Conservation (phyloP, 2,888 invertebrate genomes). For the Drosophila quinaria region DNA sequence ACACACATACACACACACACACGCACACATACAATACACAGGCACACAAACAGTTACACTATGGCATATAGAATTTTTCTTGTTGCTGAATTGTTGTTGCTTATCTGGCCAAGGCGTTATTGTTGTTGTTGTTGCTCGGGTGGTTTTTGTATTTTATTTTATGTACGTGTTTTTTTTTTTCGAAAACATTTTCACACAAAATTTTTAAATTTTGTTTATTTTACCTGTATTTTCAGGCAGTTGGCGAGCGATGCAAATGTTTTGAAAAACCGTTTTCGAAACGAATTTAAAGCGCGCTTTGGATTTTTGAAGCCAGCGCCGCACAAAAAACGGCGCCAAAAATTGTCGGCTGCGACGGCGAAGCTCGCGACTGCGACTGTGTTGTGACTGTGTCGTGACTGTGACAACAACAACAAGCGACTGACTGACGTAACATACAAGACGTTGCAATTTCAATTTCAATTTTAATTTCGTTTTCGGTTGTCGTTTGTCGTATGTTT, state of each 20-base stretch:
- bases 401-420: slow-evolving; percentile 47
- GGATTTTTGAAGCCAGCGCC: slow-evolving; percentile 30
- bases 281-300: slow-evolving; percentile 36
- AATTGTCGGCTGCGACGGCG: slow-evolving; percentile 38
- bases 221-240: slow-evolving; percentile 49
- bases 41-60: slow-evolving; percentile 63
- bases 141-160: slow-evolving; percentile 48
- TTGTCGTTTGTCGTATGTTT: slow-evolving; percentile 82
- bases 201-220: slow-evolving; percentile 47
- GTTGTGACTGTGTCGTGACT: slow-evolving; percentile 13
- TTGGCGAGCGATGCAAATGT: neutral
- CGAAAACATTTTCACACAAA: slow-evolving; percentile 41
- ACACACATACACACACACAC: slow-evolving; percentile 30
- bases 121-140: slow-evolving; percentile 35
- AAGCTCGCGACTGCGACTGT: slow-evolving; percentile 15
- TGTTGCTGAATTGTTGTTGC: slow-evolving; percentile 61
- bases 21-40: slow-evolving; percentile 30
- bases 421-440: slow-evolving; percentile 74
- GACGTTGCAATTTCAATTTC: slow-evolving; percentile 67
- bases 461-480: slow-evolving; percentile 64
- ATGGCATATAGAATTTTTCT: slow-evolving; percentile 68
- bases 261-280: slow-evolving; percentile 45
- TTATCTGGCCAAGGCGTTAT: slow-evolving; percentile 48
- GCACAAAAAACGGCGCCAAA: slow-evolving; percentile 70
- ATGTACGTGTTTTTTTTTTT: slow-evolving; percentile 34